Evolutionary conservation across 2,888 invertebrate species (phyloP).

Genomic region (Dolomedes plantarius): DNA sequence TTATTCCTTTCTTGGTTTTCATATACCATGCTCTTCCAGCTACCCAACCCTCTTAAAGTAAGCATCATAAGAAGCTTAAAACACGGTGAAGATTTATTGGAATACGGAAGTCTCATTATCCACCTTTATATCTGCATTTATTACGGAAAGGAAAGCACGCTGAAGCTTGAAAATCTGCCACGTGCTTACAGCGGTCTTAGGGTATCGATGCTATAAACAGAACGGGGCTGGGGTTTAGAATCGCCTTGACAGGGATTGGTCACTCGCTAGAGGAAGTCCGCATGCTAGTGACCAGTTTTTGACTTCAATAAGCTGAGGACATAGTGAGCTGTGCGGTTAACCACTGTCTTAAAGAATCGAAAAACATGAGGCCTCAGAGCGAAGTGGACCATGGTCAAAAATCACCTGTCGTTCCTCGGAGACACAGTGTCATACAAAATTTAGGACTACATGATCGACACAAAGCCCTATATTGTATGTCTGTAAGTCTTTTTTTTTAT

Average conservation of each 20-base stretch:
- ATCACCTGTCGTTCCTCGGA: slow-evolving; percentile 36
- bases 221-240: slow-evolving; percentile 8
- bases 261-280: slow-evolving; percentile 8
- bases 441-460: neutral
- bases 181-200: neutral
- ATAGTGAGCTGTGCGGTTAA: slow-evolving; percentile 35
- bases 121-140: neutral
- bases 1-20: too few relatives aligned
- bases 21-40: too few relatives aligned
- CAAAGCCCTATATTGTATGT: slow-evolving; percentile 2
- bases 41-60: too few relatives aligned
- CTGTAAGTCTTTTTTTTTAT: slow-evolving; percentile 36
- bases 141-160: too few relatives aligned
- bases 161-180: neutral
- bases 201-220: slow-evolving; percentile 20
- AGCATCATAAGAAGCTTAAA: too few relatives aligned
- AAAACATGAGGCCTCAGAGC: slow-evolving; percentile 54
- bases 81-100: too few relatives aligned
- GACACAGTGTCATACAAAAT: slow-evolving; percentile 47
- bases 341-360: slow-evolving; percentile 9
- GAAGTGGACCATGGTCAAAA: slow-evolving; percentile 52
- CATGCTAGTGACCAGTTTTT: slow-evolving; percentile 23
- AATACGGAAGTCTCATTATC: neutral
- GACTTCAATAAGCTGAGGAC: slow-evolving; percentile 3
- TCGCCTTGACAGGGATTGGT: slow-evolving; percentile 21